Evolutionary conservation across 2,888 invertebrate genomes (phyloP).

Genomic region (Agrotis ipsilon): DNA sequence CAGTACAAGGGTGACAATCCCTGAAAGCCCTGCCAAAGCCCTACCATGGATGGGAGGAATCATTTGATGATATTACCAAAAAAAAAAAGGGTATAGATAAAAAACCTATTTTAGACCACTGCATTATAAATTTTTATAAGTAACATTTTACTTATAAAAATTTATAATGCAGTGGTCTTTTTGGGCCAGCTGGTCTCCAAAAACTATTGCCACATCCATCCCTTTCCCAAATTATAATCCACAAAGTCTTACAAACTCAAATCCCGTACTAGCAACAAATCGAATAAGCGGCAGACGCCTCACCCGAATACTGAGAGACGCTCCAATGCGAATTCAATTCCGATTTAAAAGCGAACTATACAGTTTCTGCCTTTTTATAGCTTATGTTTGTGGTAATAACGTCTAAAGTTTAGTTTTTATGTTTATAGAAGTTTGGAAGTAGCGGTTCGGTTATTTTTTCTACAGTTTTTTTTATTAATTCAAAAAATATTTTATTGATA

Average conservation of each 20-base stretch:
- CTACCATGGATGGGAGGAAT: too few relatives aligned
- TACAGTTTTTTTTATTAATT: too few relatives aligned
- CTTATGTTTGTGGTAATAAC: slow-evolving; percentile 37
- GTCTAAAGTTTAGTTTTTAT: slow-evolving; percentile 17
- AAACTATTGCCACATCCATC: slow-evolving; percentile 40
- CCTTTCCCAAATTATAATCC: slow-evolving; percentile 16
- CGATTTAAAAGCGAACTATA: slow-evolving; percentile 75
- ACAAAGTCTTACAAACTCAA: slow-evolving; percentile 77
- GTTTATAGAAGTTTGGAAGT: slow-evolving; percentile 12
- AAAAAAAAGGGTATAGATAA: too few relatives aligned
- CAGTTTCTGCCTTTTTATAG: slow-evolving; percentile 41
- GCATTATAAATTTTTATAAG: too few relatives aligned
- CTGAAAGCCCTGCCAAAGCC: too few relatives aligned
- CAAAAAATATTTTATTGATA: too few relatives aligned
- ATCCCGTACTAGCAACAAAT: slow-evolving; percentile 82
- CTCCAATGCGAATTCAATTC: slow-evolving; percentile 80
- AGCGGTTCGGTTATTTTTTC: background rate
- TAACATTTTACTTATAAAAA: too few relatives aligned
- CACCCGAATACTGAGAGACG: slow-evolving; percentile 78
- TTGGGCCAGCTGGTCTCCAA: too few relatives aligned
- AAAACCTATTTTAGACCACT: too few relatives aligned
- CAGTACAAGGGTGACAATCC: too few relatives aligned
- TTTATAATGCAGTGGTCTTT: too few relatives aligned
- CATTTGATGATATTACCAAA: too few relatives aligned
- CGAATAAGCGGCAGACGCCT: slow-evolving; percentile 78